Conservation (phyloP, 2,888 invertebrate genomes). For the Lepidochitona cinerea region DNA sequence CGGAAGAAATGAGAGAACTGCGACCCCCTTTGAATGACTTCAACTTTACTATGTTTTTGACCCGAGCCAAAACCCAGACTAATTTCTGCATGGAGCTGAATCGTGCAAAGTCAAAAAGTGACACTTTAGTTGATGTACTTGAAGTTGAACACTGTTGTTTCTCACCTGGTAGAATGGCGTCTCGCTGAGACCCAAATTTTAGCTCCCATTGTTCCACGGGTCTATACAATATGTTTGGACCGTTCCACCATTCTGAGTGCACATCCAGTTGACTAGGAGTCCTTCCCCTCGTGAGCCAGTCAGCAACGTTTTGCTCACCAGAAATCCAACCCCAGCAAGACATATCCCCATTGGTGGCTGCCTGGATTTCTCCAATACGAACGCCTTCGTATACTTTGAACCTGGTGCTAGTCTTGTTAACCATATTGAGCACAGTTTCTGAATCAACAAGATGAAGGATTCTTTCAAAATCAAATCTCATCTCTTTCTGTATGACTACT, state of each 20-base stretch:
- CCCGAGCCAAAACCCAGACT: neutral
- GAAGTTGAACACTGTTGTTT: neutral
- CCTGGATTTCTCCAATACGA: conserved; percentile 14
- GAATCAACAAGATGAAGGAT: conserved; percentile 3
- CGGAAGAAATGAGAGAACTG: neutral
- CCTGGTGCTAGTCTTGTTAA: conserved; percentile 8
- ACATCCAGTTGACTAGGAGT: neutral
- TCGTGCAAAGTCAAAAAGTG: neutral
- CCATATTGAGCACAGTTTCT: conserved; percentile 12
- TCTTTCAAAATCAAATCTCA: conserved; percentile 1
- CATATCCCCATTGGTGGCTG: conserved; percentile 5
- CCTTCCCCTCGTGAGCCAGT: conserved; percentile 10
- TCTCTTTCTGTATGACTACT: neutral
- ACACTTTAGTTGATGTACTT: neutral
- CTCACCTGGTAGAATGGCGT: neutral
- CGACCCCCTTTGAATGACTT: neutral
- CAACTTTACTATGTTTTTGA: neutral
- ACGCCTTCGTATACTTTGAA: conserved; percentile 9
- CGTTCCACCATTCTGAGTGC: conserved; percentile 12
- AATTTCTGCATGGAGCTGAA: neutral
- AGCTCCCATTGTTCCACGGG: conserved; percentile 1
- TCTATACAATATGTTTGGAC: neutral
- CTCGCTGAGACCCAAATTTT: conserved; percentile 2
- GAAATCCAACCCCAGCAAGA: conserved; percentile 10
- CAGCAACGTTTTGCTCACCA: conserved; percentile 9